Base-by-base conservation (phyloP, 53 echinoderm and acorn worm species). In the Temnopleurus reevesii region DNA sequence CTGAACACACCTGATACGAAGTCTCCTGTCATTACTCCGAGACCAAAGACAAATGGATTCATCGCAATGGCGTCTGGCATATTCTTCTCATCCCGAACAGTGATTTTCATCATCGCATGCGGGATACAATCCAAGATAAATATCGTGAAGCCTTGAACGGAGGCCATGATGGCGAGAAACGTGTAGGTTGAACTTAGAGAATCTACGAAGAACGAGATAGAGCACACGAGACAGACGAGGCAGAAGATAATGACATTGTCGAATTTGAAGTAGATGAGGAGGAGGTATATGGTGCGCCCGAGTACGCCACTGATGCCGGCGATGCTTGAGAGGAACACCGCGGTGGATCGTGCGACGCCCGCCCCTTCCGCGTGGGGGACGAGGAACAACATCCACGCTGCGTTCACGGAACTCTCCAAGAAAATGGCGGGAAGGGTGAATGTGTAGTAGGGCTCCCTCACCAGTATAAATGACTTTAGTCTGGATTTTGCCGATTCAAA, bases 321-420 rank as follows among this genome's bases (percentile, higher is more conserved):
- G 2, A 87, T 87, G 45, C 19, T 87, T 10, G 76, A 65, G n/a
- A 87, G 53, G 23, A 71, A 66, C 19, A 87, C 88, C 5, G 88
- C 88, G 8, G 31, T 54, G 19, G 88, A 87, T 30, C 15, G 51
- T 1, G 47, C 76, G 23, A 87, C 35, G 5, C 88, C 88, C 15
- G 26, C 46, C 17, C 21, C 64, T 66, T 87, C 88, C 6, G 66
- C 88, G 12, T 87, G 88, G 18, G 88, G 88, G 9, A 87, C 76
- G 3, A 87, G 71, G 18, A 87, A 87, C 51, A 87, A 13, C 88
- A 87, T 71, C 88, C 88, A 87, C 10, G 88, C 88, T 10, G 27
- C 64, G 18, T 33, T 17, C 28, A 66, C 53, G 31, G 17, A 87
- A 51, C 17, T 21, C n/a, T 28, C 15, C 1, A 87, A 31, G 53